phyloP scores from a whole-genome alignment of 2,888 invertebrate genomes.

The Biston stratarius region DNA sequence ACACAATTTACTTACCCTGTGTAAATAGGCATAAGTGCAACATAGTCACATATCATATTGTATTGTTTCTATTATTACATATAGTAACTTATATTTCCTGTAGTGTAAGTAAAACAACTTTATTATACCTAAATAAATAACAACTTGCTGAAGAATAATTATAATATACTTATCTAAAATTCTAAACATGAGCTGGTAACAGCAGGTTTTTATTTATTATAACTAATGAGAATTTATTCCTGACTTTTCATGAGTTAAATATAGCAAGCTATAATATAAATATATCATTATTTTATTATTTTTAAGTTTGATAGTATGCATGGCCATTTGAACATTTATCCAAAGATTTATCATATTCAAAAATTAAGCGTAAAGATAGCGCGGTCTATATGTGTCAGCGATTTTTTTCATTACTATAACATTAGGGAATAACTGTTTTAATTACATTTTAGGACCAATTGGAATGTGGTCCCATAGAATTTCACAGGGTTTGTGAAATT shows the following conservation, averaged over 20 bases:
- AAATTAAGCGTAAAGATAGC: background rate
- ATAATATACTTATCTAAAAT: slow-evolving; percentile 4
- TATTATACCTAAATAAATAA: background rate
- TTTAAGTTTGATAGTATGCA: background rate
- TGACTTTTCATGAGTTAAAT: background rate
- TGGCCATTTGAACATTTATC: background rate
- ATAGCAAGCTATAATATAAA: background rate
- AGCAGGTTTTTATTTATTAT: background rate
- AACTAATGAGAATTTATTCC: background rate
- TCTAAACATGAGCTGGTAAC: background rate
- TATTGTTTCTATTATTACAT: slow-evolving; percentile 18
- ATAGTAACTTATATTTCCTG: slow-evolving; percentile 18
- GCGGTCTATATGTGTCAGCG: background rate
- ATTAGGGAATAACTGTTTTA: background rate
- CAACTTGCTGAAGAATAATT: background rate
- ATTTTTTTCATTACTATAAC: too few species aligned
- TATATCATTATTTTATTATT: background rate
- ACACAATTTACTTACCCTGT: slow-evolving; percentile 42
- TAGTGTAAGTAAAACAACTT: slow-evolving; percentile 13
- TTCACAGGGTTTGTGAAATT: slow-evolving; percentile 22
- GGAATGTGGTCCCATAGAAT: slow-evolving; percentile 8
- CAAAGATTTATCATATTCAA: slow-evolving; percentile 5
- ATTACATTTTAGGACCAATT: background rate
- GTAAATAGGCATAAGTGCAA: slow-evolving; percentile 39
- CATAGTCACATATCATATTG: slow-evolving; percentile 35